phyloP scores from a whole-genome alignment of 2,888 invertebrate genomes.

The Vesta saturnalis region DNA sequence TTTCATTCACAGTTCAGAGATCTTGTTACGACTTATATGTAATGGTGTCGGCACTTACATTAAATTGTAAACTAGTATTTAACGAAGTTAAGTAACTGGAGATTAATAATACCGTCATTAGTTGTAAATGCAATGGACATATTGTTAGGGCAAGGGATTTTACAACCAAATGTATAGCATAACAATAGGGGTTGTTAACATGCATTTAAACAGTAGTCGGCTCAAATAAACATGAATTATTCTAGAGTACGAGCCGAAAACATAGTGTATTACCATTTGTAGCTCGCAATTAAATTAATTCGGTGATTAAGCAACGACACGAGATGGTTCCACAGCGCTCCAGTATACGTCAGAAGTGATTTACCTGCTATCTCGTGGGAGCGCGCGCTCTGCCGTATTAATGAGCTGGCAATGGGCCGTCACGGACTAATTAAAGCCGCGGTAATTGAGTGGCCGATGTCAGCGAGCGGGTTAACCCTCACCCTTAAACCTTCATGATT shows the following conservation, averaged over 20 bases:
- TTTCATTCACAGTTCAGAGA: no score
- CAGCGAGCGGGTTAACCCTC: slow-evolving; percentile 59
- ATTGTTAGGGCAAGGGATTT: slow-evolving; percentile 30
- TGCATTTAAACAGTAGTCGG: slow-evolving; percentile 44
- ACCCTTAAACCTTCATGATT: slow-evolving; percentile 56
- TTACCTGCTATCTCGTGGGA: slow-evolving; percentile 59
- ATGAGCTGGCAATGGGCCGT: slow-evolving; percentile 62
- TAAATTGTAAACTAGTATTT: neutral
- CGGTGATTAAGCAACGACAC: slow-evolving; percentile 57
- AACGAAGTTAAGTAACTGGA: neutral
- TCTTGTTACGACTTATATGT: no score
- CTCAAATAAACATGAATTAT: slow-evolving; percentile 49
- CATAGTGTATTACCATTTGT: slow-evolving; percentile 53
- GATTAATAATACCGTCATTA: slow-evolving; percentile 26
- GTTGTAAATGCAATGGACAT: slow-evolving; percentile 21
- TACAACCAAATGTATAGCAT: slow-evolving; percentile 38
- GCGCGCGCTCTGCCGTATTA: slow-evolving; percentile 54
- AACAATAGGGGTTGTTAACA: slow-evolving; percentile 45
- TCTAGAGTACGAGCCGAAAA: slow-evolving; percentile 45
- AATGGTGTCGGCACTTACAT: neutral
- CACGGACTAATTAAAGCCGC: slow-evolving; percentile 61
- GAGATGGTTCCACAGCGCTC: slow-evolving; percentile 49
- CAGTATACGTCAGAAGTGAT: slow-evolving; percentile 55
- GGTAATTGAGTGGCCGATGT: slow-evolving; percentile 62
- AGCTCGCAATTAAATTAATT: slow-evolving; percentile 58